Base-by-base conservation (phyloP, 2,888 invertebrate species). In the Morpho deidamia region DNA sequence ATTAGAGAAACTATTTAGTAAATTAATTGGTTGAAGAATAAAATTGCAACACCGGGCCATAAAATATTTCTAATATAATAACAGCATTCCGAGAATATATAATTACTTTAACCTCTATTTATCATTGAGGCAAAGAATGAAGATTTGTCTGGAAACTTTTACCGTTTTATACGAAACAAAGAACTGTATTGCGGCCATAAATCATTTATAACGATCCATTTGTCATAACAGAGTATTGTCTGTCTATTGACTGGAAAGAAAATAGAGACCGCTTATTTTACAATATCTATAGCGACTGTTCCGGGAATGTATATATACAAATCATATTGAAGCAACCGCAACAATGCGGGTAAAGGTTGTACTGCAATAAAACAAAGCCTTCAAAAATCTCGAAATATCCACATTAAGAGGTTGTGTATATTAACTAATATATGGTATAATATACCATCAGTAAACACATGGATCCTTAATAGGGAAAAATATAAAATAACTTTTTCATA, bases 151-250 rank as follows among this genome's bases (percentile, higher is more conserved):
- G 32, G 38, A 48, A 55, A 56, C 44, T 23, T 48, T 39, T 37
- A 56, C 42, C 51, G 42, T 52, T 52, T 42, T 11, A 51, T 47
- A 51, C 35, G 37, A 55, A 51, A 54, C 54, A 58, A 58, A 51
- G 57, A 51, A 51, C 41, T 45, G 44, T 12, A 51, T 54, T 41
- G 54, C 34, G 42, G 33, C n/a, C 11, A 44, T 58, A 54, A 58
- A 58, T 58, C 57, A 54, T 53, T 57, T 53, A 47, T 50, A 53
- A 53, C 47, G 53, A 53, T 51, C 53, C 51, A 53, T 57, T 57
- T 57, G 51, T 51, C 47, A 54, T 47, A 51, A 48, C 46, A 35
- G 56, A 33, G 40, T 32, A 51, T 58, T 52, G 51, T 45, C 50
- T 43, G 53, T 56, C 53, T 60, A 52, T 44, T 44, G 53, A 44